phyloP scores from a whole-genome alignment of 2,888 invertebrate species.

The Pachymerium ferrugineum region DNA sequence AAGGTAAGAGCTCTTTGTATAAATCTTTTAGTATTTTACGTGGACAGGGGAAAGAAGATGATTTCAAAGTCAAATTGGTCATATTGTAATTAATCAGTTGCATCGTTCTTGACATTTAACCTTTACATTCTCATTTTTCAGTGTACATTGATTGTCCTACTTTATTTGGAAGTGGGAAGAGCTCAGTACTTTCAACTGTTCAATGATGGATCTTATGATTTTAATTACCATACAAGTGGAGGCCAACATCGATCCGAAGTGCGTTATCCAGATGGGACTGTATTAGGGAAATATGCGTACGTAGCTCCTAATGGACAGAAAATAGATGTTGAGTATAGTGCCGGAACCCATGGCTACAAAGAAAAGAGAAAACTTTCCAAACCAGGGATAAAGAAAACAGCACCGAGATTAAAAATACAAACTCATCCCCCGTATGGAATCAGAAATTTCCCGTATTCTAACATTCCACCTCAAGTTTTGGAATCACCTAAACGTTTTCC shows the following conservation, averaged over 20 bases:
- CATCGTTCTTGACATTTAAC: neutral
- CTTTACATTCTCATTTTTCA: neutral
- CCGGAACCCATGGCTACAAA: conserved; percentile 63
- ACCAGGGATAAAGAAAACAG: neutral
- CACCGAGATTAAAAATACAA: neutral
- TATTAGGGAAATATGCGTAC: conserved; percentile 64
- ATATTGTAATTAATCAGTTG: neutral
- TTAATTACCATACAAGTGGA: conserved; percentile 25
- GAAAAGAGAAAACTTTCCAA: conserved; percentile 2
- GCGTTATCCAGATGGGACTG: conserved; percentile 51
- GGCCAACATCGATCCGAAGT: conserved; percentile 9
- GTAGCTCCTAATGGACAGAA: conserved; percentile 67
- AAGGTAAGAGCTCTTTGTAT: no score
- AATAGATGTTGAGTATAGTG: conserved; percentile 60
- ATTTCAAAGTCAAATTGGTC: no score
- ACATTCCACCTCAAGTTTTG: neutral
- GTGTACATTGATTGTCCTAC: neutral
- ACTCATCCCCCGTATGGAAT: neutral
- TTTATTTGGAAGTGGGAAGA: neutral
- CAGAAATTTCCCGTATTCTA: neutral
- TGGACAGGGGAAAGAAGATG: no score
- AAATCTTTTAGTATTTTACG: no score
- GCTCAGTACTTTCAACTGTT: conserved; percentile 3
- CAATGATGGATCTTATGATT: conserved; percentile 29
- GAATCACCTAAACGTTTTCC: neutral